Evolutionary conservation across 1,140 invertebrate genomes (phyloP).

Genomic region (Sesamia nonagrioides): DNA sequence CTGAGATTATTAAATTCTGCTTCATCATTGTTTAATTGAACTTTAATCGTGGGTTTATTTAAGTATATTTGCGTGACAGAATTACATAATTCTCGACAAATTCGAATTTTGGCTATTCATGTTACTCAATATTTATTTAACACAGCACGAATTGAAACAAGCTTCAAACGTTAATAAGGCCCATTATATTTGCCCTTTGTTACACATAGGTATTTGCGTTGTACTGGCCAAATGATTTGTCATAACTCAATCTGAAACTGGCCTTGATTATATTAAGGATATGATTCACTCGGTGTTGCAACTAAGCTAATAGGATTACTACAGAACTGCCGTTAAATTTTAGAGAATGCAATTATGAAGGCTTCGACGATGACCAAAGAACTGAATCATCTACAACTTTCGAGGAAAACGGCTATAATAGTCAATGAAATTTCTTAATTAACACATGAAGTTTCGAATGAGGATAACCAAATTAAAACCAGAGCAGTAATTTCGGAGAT

Average conservation of each 20-base stretch:
- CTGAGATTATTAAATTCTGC: not conserved
- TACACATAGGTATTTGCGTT: constrained; percentile 42
- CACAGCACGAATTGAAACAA: constrained; percentile 44
- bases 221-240: constrained; percentile 53
- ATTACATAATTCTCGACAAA: constrained; percentile 9
- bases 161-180: constrained; percentile 46
- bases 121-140: constrained; percentile 40
- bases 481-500: constrained; percentile 12
- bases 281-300: constrained; percentile 51
- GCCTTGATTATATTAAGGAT: constrained; percentile 54
- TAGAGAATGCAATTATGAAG: constrained; percentile 29
- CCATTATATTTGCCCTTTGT: constrained; percentile 58
- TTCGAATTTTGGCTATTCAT: constrained; percentile 11
- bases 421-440: not conserved
- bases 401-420: not conserved
- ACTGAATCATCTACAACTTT: not conserved
- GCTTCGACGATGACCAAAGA: constrained; percentile 25
- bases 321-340: constrained; percentile 17
- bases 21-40: constrained; percentile 14
- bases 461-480: constrained; percentile 39
- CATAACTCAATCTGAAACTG: constrained; percentile 52
- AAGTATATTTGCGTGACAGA: constrained; percentile 22
- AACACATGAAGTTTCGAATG: not conserved
- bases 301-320: constrained; percentile 48
- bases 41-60: constrained; percentile 6